These are phyloP conservation scores for Tromatobia lineatoria DNA, from an alignment of 2,888 invertebrate species.

Conservation along the genomic window DNA sequence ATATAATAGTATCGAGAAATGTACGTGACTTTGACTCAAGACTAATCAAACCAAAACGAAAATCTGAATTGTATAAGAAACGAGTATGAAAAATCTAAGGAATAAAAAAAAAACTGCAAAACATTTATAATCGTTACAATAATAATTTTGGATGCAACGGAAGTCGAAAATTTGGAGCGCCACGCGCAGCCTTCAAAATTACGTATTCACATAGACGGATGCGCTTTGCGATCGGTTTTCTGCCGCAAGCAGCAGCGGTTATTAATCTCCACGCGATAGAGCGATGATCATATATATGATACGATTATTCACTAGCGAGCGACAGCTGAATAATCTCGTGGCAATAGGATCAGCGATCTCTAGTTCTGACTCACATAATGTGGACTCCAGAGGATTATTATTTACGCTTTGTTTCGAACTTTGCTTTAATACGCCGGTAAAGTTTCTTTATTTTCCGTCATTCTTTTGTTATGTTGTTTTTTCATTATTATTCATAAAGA, in stretches of 20 bases:
- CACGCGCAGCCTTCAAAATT: neutral
- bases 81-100: too few relatives aligned
- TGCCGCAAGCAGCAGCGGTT: conserved; percentile 24
- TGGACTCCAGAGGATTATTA: neutral
- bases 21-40: too few relatives aligned
- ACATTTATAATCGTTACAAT: neutral
- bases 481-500: too few relatives aligned
- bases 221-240: neutral
- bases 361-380: conserved; percentile 59
- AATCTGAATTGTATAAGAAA: too few relatives aligned
- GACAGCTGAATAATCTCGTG: conserved; percentile 54
- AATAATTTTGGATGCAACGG: conserved; percentile 18
- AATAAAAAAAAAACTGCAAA: too few relatives aligned
- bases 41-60: too few relatives aligned
- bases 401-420: neutral
- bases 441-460: neutral
- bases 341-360: conserved; percentile 47
- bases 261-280: conserved; percentile 51
- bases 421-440: neutral
- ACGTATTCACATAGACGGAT: conserved; percentile 6
- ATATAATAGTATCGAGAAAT: too few relatives aligned
- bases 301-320: conserved; percentile 56
- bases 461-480: too few relatives aligned
- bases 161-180: neutral
- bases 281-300: conserved; percentile 34